Conservation (phyloP, 1,140 invertebrate species). For the Macrocentrus cingulum region DNA sequence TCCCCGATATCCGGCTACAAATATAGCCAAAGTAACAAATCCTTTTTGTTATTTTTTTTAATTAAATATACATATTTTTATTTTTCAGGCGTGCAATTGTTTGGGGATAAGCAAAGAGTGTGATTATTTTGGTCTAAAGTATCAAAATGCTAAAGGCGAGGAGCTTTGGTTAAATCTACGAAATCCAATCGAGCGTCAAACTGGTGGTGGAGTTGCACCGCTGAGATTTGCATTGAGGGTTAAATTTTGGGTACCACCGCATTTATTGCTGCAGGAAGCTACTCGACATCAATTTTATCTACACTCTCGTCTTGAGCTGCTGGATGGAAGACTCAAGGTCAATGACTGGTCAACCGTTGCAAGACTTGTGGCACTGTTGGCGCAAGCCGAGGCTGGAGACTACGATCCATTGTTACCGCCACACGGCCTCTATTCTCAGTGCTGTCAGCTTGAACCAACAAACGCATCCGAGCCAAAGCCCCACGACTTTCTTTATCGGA, state of each 20-base stretch:
- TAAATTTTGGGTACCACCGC: slow-evolving; percentile 89
- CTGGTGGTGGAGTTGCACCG: slow-evolving; percentile 63
- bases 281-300: slow-evolving; percentile 84
- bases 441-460: slow-evolving; percentile 61
- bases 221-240: slow-evolving; percentile 68
- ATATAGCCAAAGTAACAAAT: too few relatives aligned
- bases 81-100: slow-evolving; percentile 76
- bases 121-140: slow-evolving; percentile 84
- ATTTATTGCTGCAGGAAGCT: slow-evolving; percentile 79
- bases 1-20: slow-evolving; percentile 20
- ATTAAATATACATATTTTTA: too few relatives aligned
- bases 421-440: slow-evolving; percentile 64
- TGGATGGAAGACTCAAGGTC: slow-evolving; percentile 70
- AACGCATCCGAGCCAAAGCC: slow-evolving; percentile 63
- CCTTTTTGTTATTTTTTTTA: slow-evolving; percentile 4
- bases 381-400: slow-evolving; percentile 73
- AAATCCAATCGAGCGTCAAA: slow-evolving; percentile 76
- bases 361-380: slow-evolving; percentile 74
- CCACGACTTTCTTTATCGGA: slow-evolving; percentile 64
- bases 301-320: slow-evolving; percentile 74
- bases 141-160: slow-evolving; percentile 70
- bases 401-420: slow-evolving; percentile 65
- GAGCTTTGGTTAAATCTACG: slow-evolving; percentile 83
- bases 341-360: slow-evolving; percentile 70
- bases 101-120: slow-evolving; percentile 81